Percentiles rank a stretch among this genome's conserved stretches.
Evolutionary conservation across 2,888 invertebrate species (phyloP).

Genomic region (Spodoptera exigua): DNA sequence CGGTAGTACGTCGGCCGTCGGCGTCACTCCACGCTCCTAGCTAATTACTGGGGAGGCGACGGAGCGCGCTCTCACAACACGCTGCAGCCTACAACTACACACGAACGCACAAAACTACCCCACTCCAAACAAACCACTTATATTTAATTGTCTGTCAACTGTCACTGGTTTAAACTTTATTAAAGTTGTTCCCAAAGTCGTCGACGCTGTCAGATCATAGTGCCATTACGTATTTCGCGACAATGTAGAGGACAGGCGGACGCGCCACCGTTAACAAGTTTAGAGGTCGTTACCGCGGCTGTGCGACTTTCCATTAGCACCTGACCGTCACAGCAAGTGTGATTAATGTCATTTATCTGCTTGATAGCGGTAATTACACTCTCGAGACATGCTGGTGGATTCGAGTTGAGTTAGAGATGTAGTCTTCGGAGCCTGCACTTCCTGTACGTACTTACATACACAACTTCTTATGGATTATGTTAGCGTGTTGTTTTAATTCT

Average conservation of each 20-base stretch:
- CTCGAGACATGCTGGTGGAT: slow-evolving; percentile 65
- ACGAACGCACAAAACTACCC: slow-evolving; percentile 35
- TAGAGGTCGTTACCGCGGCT: slow-evolving; percentile 66
- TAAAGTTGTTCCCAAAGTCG: slow-evolving; percentile 36
- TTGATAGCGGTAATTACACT: slow-evolving; percentile 77
- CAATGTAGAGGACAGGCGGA: slow-evolving; percentile 56
- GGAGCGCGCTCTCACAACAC: slow-evolving; percentile 29
- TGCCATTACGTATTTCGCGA: slow-evolving; percentile 66
- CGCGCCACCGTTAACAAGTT: slow-evolving; percentile 64
- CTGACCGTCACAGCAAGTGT: slow-evolving; percentile 78
- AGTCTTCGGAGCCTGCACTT: slow-evolving; percentile 38
- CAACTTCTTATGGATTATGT: slow-evolving; percentile 17
- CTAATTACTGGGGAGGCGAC: slow-evolving; percentile 69
- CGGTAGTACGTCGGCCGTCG: slow-evolving; percentile 60
- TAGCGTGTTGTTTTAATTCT: background rate
- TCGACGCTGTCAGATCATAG: slow-evolving; percentile 39
- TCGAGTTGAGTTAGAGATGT: slow-evolving; percentile 3
- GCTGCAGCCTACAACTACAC: slow-evolving; percentile 21
- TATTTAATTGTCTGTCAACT: slow-evolving; percentile 46
- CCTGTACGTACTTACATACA: slow-evolving; percentile 17
- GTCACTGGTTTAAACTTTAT: slow-evolving; percentile 19
- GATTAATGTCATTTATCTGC: slow-evolving; percentile 85
- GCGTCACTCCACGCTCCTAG: slow-evolving; percentile 53
- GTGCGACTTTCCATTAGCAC: slow-evolving; percentile 79
- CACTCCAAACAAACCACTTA: slow-evolving; percentile 43